These are phyloP conservation scores for Heterocephalus glaber DNA, from an alignment of 2,113 vertebrate species.

Conservation along the genomic window DNA sequence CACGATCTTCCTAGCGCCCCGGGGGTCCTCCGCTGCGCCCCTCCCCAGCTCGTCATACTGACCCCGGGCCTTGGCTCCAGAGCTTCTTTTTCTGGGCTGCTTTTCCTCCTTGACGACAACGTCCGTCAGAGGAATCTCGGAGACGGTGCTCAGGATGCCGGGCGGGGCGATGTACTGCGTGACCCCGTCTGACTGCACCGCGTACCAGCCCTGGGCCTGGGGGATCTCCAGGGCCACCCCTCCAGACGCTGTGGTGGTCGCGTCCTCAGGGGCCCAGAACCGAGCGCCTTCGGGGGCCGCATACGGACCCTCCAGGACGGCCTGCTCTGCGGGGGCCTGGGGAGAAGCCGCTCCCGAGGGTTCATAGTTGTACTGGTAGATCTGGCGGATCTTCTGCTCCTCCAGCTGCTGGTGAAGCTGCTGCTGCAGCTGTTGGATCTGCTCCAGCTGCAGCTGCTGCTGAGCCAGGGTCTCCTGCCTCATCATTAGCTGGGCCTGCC, in stretches of 20 bases:
- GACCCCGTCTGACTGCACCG: constrained; percentile 88
- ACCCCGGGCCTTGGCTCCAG: constrained; percentile 85
- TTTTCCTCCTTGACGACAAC: constrained; percentile 89
- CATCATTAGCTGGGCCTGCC: constrained; percentile 97
- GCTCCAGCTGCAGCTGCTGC: constrained; percentile 95
- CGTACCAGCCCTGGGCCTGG: constrained; percentile 88
- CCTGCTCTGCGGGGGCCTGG: constrained; percentile 89
- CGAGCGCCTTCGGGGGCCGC: constrained; percentile 90
- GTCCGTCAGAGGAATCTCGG: constrained; percentile 90
- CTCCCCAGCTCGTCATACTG: constrained; percentile 89
- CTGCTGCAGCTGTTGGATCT: constrained; percentile 97
- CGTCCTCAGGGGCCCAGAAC: constrained; percentile 94
- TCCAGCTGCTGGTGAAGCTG: constrained; percentile 96
- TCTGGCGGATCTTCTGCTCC: constrained; percentile 93
- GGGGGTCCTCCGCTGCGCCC: constrained; percentile 82
- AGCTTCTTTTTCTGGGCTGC: constrained; percentile 87
- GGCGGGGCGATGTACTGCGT: constrained; percentile 87
- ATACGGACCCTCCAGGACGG: constrained; percentile 93
- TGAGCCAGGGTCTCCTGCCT: constrained; percentile 96
- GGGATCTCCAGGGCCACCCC: constrained; percentile 87
- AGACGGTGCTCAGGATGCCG: constrained; percentile 87
- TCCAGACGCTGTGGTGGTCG: constrained; percentile 86
- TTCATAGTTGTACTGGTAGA: constrained; percentile 91
- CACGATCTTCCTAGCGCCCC: constrained; percentile 91
- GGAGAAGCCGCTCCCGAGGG: constrained; percentile 85